Base-by-base conservation (phyloP, 2,888 invertebrate species). In the Tinea semifulvella region DNA sequence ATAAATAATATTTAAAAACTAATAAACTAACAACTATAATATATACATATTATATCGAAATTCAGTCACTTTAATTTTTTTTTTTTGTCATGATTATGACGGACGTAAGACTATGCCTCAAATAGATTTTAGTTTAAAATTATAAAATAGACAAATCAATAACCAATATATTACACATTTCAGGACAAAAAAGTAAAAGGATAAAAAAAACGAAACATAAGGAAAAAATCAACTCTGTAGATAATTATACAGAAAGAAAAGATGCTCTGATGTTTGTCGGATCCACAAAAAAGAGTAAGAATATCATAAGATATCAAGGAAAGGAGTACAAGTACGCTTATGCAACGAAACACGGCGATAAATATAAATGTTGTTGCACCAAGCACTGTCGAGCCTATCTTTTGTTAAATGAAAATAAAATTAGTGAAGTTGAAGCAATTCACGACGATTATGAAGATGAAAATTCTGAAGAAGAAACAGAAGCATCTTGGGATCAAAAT, bases 361-460 rank as follows among this genome's bases (percentile, higher is more conserved):
- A 68, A 5, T 79, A 77, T 76, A 57, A 52, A 5, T 79, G 79
- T 47, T 65, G 68, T 0, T 48, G 54, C 1, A 56, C 59, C 26
- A 73, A 66, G 47, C 49, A 57, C 5, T 79, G 79, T 49, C 35
- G 53, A 1, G 73, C 71, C 1, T 69, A 58, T 47, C 49, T 79
- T 6, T 66, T 60, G 47, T 49, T 75, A 19, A 73, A 64, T 46
- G 60, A 67, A 26, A 61, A 72, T 49, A 74, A 73, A 52, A 69
- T 77, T 16, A 53, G 66, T 31, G 31, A 4, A 31, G 13, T 3
- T 31, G 2, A n/a, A 13, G 13, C 13, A 31, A 2, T 3, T 31
- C 11, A 31, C 7, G 31, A 13, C 10, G 13, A 31, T 4, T 7
- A 2, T 3, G 31, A 13, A 2, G 13, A 31, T 31, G n/a, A 31